Conservation (phyloP, 2,888 invertebrate species). For the Pasiphila rectangulata region DNA sequence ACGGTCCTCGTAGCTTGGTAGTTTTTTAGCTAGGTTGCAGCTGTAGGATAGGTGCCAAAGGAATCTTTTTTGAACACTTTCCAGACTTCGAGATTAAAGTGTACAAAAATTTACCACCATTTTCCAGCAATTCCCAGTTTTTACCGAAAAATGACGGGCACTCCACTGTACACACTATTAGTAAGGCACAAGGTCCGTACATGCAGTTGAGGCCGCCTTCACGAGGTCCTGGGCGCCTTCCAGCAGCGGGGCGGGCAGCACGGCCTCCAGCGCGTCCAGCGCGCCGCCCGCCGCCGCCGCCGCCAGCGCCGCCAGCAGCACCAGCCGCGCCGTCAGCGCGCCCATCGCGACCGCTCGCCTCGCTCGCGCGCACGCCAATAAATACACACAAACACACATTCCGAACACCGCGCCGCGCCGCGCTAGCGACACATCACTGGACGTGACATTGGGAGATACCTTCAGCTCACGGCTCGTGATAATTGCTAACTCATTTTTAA, state of each 20-base stretch:
- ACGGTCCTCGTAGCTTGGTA: too few species aligned
- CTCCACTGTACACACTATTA: too few species aligned
- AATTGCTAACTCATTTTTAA: too few species aligned
- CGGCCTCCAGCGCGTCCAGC: constrained; percentile 38
- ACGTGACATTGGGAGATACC: constrained; percentile 22
- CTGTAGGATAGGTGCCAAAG: too few species aligned
- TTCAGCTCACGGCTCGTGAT: too few species aligned
- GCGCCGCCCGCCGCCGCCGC: constrained; percentile 37
- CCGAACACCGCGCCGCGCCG: constrained; percentile 6
- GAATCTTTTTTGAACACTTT: too few species aligned
- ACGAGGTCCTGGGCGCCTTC: constrained; percentile 48
- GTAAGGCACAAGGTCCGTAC: too few species aligned
- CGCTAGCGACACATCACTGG: constrained; percentile 5
- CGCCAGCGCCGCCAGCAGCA: constrained; percentile 16
- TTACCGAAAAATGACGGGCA: too few species aligned
- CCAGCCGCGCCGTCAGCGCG: constrained; percentile 22
- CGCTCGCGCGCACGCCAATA: neutral
- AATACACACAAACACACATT: constrained; percentile 38
- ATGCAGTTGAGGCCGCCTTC: constrained; percentile 48
- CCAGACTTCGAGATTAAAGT: too few species aligned
- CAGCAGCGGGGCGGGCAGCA: constrained; percentile 44
- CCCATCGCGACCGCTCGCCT: constrained; percentile 35
- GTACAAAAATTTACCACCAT: too few species aligned
- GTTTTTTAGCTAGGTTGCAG: too few species aligned
- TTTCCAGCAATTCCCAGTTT: too few species aligned